Evolutionary conservation across 2,888 invertebrate genomes (phyloP).

Genomic region (Bibio marci): DNA sequence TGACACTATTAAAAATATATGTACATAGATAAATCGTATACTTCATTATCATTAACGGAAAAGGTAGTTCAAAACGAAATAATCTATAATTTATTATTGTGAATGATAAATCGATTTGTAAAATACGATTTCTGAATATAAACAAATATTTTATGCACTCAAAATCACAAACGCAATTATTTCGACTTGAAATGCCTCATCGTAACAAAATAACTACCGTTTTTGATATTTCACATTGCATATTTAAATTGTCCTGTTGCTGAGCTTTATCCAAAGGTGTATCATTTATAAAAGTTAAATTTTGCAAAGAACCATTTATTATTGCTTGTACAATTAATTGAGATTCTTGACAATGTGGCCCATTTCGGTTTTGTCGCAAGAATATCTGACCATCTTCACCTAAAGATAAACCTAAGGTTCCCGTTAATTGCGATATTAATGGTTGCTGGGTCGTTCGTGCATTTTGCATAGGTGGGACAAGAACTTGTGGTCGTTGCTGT

Average conservation of each 20-base stretch:
- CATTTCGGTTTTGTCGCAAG: slow-evolving; percentile 43
- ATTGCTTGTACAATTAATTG: slow-evolving; percentile 28
- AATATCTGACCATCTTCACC: slow-evolving; percentile 50
- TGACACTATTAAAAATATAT: too few species aligned
- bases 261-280: slow-evolving; percentile 11
- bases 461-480: not conserved
- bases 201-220: too few species aligned
- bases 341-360: slow-evolving; percentile 34
- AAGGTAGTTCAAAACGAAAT: too few species aligned
- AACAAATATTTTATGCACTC: too few species aligned
- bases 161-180: too few species aligned
- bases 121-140: too few species aligned
- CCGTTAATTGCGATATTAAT: slow-evolving; percentile 35
- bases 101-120: too few species aligned
- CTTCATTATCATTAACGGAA: too few species aligned
- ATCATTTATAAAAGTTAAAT: slow-evolving; percentile 28
- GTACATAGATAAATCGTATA: too few species aligned
- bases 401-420: slow-evolving; percentile 44
- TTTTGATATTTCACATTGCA: not conserved
- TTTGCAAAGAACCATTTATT: slow-evolving; percentile 27
- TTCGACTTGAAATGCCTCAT: too few species aligned
- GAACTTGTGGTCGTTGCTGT: slow-evolving; percentile 7
- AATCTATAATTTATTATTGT: too few species aligned
- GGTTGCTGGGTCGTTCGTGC: slow-evolving; percentile 19
- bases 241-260: not conserved